A percentile compares a stretch with the other conserved stretches of the same genome.
Conservation (phyloP, 2,113 vertebrate species). For the Heterochromis multidens region DNA sequence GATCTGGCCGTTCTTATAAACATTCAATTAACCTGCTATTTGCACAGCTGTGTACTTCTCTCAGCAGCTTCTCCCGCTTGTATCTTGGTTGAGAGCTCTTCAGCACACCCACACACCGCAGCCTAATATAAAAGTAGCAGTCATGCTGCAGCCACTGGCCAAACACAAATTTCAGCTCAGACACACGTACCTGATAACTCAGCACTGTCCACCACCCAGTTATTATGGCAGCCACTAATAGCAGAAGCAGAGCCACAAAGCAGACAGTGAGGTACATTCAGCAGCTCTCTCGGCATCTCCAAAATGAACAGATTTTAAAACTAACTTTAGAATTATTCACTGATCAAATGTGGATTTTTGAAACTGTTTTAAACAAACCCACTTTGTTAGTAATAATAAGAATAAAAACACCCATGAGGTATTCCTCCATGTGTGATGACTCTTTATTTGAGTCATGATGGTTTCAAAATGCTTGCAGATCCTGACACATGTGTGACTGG, state of each 20-base stretch:
- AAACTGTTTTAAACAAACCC: not conserved
- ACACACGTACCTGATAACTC: conserved; percentile 13
- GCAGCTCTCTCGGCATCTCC: not conserved
- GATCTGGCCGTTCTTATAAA: not conserved
- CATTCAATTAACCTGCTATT: not conserved
- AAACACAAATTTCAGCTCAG: conserved; percentile 11
- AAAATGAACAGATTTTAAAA: not conserved
- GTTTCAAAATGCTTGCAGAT: not conserved
- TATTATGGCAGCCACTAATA: conserved; percentile 29
- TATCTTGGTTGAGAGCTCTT: not conserved
- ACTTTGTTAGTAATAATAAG: not conserved
- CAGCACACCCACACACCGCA: not conserved
- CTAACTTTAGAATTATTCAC: not conserved
- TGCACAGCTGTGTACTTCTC: not conserved
- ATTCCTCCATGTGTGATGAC: no score
- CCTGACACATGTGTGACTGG: not conserved
- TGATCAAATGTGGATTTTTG: not conserved
- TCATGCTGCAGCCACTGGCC: not conserved
- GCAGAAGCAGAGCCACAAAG: not conserved
- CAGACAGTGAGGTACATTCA: conserved; percentile 20
- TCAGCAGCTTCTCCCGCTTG: not conserved
- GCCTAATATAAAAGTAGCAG: not conserved
- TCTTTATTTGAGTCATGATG: not conserved
- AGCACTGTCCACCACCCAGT: conserved; percentile 26
- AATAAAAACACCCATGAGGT: not conserved